Percentiles rank a stretch among this genome's conserved stretches.
phyloP scores from a whole-genome alignment of 2,888 invertebrate genomes.

The Bellardia bayeri region DNA sequence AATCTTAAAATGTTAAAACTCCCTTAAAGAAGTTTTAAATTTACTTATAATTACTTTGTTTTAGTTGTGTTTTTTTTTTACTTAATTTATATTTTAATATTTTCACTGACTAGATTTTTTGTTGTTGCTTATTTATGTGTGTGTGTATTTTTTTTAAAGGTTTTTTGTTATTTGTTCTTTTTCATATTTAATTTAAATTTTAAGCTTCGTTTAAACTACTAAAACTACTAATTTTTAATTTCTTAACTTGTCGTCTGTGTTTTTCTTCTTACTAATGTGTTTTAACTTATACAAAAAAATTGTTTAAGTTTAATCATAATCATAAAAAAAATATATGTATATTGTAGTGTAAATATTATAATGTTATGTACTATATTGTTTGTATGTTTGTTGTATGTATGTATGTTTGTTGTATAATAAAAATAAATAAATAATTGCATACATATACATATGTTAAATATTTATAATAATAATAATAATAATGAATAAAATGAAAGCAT shows the following conservation, averaged over 20 bases:
- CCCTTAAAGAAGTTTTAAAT: conserved; percentile 35
- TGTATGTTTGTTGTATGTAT: conserved; percentile 51
- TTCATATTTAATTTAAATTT: conserved; percentile 41
- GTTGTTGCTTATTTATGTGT: conserved; percentile 69
- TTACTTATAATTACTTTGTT: conserved; percentile 40
- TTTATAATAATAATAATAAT: conserved; percentile 45
- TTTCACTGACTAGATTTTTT: conserved; percentile 73
- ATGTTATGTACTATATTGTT: conserved; percentile 25
- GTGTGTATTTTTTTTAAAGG: conserved; percentile 43
- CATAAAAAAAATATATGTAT: conserved; percentile 47
- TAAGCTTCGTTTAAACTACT: conserved; percentile 65
- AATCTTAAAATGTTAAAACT: conserved; percentile 26
- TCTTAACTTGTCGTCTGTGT: conserved; percentile 54
- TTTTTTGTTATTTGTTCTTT: conserved; percentile 5
- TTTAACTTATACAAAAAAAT: conserved; percentile 64
- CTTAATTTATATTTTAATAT: conserved; percentile 70
- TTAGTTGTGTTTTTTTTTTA: conserved; percentile 32
- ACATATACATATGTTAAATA: conserved; percentile 65
- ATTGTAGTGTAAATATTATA: conserved; percentile 28
- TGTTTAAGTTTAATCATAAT: conserved; percentile 37
- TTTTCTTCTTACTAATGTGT: conserved; percentile 22
- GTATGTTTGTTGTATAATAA: conserved; percentile 59
- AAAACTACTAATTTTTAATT: conserved; percentile 48
- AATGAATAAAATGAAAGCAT: conserved; percentile 64
- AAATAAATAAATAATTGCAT: conserved; percentile 75